phyloP scores from a whole-genome alignment of 2,797 vertebrate genomes.

The Hydrolagus colliei region DNA sequence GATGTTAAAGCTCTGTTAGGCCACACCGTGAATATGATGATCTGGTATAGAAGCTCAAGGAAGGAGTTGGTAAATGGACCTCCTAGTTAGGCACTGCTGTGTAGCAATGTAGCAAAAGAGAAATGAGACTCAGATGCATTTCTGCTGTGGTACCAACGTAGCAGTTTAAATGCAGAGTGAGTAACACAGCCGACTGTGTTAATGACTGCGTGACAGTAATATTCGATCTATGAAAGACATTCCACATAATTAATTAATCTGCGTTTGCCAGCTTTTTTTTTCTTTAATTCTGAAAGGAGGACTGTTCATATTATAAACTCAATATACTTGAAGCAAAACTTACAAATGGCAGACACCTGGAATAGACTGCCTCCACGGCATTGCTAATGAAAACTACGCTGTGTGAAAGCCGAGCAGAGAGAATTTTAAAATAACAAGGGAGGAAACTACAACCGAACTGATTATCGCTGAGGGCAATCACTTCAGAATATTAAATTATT shows the following conservation, averaged over 20 bases:
- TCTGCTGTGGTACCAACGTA: too few species aligned
- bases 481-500: neutral
- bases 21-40: too few species aligned
- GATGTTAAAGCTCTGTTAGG: too few species aligned
- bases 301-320: neutral
- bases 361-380: neutral
- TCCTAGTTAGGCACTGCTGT: too few species aligned
- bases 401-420: neutral
- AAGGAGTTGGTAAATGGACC: too few species aligned
- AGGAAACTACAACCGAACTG: neutral
- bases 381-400: neutral
- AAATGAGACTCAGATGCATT: too few species aligned
- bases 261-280: neutral
- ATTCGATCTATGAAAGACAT: too few species aligned
- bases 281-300: neutral
- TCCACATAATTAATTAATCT: slow-evolving; percentile 10
- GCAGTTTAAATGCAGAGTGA: neutral
- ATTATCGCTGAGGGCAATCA: neutral
- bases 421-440: neutral
- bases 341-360: neutral
- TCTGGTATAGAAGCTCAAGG: too few species aligned
- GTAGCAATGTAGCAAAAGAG: too few species aligned
- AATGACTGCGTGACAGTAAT: neutral
- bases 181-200: neutral
- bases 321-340: neutral